Conservation (phyloP, 2,113 vertebrate genomes). For the Ardeotis arabs region DNA sequence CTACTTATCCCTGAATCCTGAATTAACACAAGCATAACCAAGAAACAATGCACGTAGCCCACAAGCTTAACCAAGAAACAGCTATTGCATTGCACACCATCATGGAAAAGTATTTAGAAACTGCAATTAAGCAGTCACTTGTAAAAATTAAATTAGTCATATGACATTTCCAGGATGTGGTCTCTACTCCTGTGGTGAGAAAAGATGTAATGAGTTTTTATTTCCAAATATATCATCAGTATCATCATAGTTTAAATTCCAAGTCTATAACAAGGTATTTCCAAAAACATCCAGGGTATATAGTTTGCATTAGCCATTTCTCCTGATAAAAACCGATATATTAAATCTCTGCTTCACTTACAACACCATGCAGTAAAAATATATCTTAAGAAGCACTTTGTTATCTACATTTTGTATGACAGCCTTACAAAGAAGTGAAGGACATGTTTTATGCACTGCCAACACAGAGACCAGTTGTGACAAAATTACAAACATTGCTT, state of each 20-base stretch:
- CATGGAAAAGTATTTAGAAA: conserved; percentile 40
- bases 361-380: not conserved
- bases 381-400: not conserved
- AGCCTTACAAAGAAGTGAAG: fast-evolving
- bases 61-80: not conserved
- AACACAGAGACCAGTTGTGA: not conserved
- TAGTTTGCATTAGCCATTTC: not conserved
- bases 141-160: conserved; percentile 50
- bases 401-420: not conserved
- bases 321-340: not conserved
- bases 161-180: conserved; percentile 57
- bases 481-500: not conserved
- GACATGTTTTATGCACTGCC: not conserved
- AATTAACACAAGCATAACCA: not conserved
- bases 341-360: not conserved
- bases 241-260: conserved; percentile 28
- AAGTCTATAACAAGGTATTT: not conserved
- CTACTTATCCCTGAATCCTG: not conserved
- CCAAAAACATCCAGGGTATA: not conserved
- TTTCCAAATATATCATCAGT: conserved; percentile 15
- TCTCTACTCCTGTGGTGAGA: not conserved
- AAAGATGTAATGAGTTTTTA: conserved; percentile 22
- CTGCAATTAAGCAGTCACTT: not conserved
- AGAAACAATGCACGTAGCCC: not conserved
- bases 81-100: not conserved